These are phyloP conservation scores for Trichogramma pretiosum DNA, from an alignment of 1,140 invertebrate species.

Conservation along the genomic window DNA sequence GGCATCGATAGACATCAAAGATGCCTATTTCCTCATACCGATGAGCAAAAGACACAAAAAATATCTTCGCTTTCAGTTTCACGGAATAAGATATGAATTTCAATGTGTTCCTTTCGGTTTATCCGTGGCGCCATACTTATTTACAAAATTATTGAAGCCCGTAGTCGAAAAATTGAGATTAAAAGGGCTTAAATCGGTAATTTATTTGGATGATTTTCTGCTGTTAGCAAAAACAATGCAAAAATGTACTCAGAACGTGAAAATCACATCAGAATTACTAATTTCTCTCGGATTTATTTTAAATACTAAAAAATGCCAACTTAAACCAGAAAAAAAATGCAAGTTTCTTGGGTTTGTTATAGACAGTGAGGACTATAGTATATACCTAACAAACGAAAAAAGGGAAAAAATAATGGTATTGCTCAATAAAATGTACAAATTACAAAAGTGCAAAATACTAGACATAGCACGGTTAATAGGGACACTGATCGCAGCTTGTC, in stretches of 20 bases:
- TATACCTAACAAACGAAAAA: slow-evolving; percentile 19
- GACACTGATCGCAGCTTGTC: slow-evolving; percentile 19
- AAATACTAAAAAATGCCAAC: slow-evolving; percentile 19
- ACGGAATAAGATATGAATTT: neutral
- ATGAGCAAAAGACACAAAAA: neutral
- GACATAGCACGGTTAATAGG: slow-evolving; percentile 23
- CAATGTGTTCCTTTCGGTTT: slow-evolving; percentile 4
- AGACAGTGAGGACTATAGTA: slow-evolving; percentile 15
- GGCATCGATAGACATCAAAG: neutral
- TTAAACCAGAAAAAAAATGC: slow-evolving; percentile 7
- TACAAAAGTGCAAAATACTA: slow-evolving; percentile 19
- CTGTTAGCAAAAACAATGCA: too few species aligned
- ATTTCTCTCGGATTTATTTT: slow-evolving; percentile 26
- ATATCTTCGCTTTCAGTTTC: slow-evolving; percentile 3
- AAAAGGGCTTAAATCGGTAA: too few species aligned
- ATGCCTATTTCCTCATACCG: neutral
- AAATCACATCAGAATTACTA: too few species aligned
- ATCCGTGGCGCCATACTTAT: slow-evolving; percentile 1
- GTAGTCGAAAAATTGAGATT: neutral
- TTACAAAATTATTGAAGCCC: slow-evolving; percentile 7
- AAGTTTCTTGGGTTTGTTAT: slow-evolving; percentile 25
- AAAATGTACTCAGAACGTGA: too few species aligned
- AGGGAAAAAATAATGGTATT: slow-evolving; percentile 6
- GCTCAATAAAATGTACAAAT: slow-evolving; percentile 7
- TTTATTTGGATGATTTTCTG: too few species aligned